phyloP scores from a whole-genome alignment of 2,888 invertebrate species.

The Leucophenga maculata region DNA sequence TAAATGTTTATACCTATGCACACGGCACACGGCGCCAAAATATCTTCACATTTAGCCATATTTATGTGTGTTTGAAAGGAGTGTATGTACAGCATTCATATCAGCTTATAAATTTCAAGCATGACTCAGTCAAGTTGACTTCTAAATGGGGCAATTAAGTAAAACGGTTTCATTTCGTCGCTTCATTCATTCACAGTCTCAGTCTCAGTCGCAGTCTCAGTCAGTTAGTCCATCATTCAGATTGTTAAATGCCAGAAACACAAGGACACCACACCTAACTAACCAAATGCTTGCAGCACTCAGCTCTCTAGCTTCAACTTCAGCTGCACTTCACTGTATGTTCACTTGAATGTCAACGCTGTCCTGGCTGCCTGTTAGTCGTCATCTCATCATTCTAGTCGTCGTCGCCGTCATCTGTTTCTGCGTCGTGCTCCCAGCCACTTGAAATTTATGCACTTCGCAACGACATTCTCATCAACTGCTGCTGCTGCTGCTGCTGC shows the following conservation, averaged over 20 bases:
- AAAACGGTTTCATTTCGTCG: constrained; percentile 2
- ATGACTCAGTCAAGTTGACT: constrained; percentile 1
- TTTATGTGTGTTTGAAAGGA: neutral
- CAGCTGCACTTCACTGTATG: too few species aligned
- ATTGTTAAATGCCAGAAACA: too few species aligned
- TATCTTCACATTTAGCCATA: neutral
- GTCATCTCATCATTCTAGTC: too few species aligned
- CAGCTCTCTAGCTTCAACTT: too few species aligned
- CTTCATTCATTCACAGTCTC: constrained; percentile 2
- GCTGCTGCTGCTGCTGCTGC: neutral
- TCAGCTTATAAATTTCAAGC: constrained; percentile 15
- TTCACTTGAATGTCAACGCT: too few species aligned
- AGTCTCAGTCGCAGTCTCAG: neutral
- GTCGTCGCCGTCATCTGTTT: too few species aligned
- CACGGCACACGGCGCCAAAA: neutral
- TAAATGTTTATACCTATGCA: neutral
- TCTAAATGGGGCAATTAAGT: constrained; percentile 12
- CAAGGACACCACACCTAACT: too few species aligned
- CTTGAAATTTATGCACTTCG: constrained; percentile 13
- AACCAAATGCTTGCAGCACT: too few species aligned
- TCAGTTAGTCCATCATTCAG: neutral
- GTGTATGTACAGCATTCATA: neutral
- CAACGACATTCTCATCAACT: neutral
- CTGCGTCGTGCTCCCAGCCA: too few species aligned
- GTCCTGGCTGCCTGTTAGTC: too few species aligned